A percentile compares a stretch with the other conserved stretches of the same genome.
These are phyloP conservation scores for Lepidotrigona ventralis DNA, from an alignment of 1,140 invertebrate genomes.

Conservation along the genomic window DNA sequence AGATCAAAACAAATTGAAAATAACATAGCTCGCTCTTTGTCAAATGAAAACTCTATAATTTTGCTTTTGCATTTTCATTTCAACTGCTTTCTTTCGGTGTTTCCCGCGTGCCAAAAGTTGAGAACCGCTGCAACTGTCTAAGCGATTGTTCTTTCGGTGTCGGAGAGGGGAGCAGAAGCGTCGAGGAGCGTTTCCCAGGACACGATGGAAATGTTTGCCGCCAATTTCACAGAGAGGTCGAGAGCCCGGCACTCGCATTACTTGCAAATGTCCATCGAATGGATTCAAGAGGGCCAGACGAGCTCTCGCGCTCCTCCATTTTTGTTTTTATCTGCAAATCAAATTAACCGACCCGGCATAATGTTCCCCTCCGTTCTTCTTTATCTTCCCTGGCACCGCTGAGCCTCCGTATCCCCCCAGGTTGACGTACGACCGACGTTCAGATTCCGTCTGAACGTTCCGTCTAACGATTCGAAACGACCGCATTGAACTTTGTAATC, in stretches of 20 bases:
- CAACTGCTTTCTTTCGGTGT: too few relatives aligned
- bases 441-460: constrained; percentile 6
- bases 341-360: constrained; percentile 30
- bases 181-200: not conserved
- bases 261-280: constrained; percentile 33
- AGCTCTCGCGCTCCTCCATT: constrained; percentile 1
- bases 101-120: too few relatives aligned
- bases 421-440: not conserved
- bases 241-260: not conserved
- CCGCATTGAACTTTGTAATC: constrained; percentile 35
- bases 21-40: too few relatives aligned
- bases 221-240: not conserved
- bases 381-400: not conserved
- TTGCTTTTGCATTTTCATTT: too few relatives aligned
- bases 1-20: too few relatives aligned
- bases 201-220: constrained; percentile 3
- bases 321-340: constrained; percentile 35
- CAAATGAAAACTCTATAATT: too few relatives aligned
- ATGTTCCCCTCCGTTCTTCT: constrained; percentile 2
- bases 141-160: too few relatives aligned
- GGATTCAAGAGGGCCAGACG: constrained; percentile 11
- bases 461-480: constrained; percentile 23
- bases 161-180: too few relatives aligned
- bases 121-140: too few relatives aligned
- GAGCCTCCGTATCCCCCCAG: not conserved